phyloP scores from a whole-genome alignment of 2,888 invertebrate genomes.

The Oscheius sp. region DNA sequence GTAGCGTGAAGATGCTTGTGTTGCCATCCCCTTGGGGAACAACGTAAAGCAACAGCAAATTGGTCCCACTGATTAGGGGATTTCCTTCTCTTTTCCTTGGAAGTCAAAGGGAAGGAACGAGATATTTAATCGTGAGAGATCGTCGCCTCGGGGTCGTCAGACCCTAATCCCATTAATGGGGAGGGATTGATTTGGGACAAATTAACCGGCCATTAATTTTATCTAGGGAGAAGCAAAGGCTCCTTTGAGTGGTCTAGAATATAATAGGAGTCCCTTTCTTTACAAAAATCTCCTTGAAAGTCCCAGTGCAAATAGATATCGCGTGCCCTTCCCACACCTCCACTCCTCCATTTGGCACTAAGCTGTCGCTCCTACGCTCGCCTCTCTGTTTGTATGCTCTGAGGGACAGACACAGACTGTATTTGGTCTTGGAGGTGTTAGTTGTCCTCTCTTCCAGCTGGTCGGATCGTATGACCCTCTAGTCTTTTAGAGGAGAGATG shows the following conservation, averaged over 20 bases:
- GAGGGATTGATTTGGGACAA: conserved; percentile 24
- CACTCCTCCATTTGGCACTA: conserved; percentile 23
- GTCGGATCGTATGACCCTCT: conserved; percentile 2
- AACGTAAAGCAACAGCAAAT: not conserved
- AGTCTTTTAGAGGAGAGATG: not conserved
- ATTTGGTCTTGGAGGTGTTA: conserved; percentile 9
- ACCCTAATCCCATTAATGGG: conserved; percentile 27
- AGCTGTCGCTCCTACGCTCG: conserved; percentile 1
- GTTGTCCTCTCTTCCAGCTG: not conserved
- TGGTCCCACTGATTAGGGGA: not conserved
- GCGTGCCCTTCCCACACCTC: conserved; percentile 24
- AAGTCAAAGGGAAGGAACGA: not conserved
- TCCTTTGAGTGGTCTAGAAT: not conserved
- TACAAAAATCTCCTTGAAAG: not conserved
- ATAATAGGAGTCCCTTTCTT: not conserved
- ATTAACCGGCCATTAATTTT: conserved; percentile 4
- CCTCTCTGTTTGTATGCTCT: conserved; percentile 11
- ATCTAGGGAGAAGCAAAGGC: not conserved
- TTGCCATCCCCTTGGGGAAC: not conserved
- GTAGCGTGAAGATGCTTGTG: not conserved
- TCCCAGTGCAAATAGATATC: not conserved
- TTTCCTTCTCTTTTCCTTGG: not conserved
- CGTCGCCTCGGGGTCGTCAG: conserved; percentile 1
- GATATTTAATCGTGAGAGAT: conserved; percentile 7
- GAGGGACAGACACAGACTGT: no score